Conservation (phyloP, 2,888 invertebrate species). For the Hypomecis punctinalis region DNA sequence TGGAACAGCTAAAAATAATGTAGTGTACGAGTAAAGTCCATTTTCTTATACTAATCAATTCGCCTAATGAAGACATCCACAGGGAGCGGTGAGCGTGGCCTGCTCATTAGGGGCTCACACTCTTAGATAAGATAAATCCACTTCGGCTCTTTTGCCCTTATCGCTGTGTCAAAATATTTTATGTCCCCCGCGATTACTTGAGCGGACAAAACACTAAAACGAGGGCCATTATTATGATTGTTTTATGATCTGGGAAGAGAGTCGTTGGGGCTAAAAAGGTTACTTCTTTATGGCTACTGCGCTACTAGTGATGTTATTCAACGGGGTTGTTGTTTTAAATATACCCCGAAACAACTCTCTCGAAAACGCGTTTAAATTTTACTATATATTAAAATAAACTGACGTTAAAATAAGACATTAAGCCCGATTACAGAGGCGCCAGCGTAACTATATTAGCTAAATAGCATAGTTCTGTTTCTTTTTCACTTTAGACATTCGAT, state of each 20-base stretch:
- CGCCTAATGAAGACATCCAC: constrained; percentile 69
- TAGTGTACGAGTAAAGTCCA: background rate
- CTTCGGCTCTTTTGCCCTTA: constrained; percentile 74
- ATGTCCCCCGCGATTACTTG: constrained; percentile 68
- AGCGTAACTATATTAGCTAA: too few species aligned
- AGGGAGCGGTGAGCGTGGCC: constrained; percentile 55
- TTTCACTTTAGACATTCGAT: too few species aligned
- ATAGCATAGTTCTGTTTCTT: too few species aligned
- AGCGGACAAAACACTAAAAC: constrained; percentile 45
- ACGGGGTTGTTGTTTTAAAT: background rate
- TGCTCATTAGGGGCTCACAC: constrained; percentile 76
- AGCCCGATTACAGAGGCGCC: too few species aligned
- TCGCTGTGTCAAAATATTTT: constrained; percentile 81
- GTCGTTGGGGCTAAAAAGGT: constrained; percentile 36
- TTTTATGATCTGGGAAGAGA: constrained; percentile 46
- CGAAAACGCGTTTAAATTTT: too few species aligned
- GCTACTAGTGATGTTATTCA: constrained; percentile 4
- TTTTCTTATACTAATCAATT: constrained; percentile 14
- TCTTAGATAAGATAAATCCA: constrained; percentile 73
- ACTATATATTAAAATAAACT: too few species aligned
- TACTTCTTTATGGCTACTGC: constrained; percentile 22
- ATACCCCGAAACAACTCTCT: background rate
- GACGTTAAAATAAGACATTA: too few species aligned
- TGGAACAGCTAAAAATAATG: background rate
- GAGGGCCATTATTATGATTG: constrained; percentile 45